phyloP scores from a whole-genome alignment of 2,797 vertebrate genomes.

The Erpetoichthys calabaricus region DNA sequence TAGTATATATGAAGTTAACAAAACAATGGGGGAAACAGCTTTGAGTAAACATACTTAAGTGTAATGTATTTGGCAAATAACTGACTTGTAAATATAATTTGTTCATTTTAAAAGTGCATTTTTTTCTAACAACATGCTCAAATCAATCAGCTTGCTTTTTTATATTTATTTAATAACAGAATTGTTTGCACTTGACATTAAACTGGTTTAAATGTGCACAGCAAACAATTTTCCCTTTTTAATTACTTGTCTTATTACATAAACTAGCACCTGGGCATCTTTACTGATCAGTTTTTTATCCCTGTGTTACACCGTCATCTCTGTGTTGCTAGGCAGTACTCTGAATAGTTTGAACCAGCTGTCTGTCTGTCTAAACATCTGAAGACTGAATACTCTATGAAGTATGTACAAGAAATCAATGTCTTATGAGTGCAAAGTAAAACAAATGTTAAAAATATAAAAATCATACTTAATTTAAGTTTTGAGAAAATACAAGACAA shows the following conservation, averaged over 20 bases:
- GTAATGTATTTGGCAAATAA: no score
- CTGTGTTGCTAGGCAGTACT: constrained; percentile 37
- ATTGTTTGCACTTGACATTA: constrained; percentile 39
- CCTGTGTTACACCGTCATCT: constrained; percentile 46
- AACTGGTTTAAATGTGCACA: constrained; percentile 23
- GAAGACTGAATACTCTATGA: constrained; percentile 29
- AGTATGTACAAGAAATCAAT: constrained; percentile 26
- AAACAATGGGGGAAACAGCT: no score
- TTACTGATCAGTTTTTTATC: constrained; percentile 50
- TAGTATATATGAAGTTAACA: no score
- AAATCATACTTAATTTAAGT: constrained; percentile 24
- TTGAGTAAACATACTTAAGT: no score
- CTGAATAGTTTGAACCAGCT: constrained; percentile 22
- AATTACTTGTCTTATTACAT: constrained; percentile 46
- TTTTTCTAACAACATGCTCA: no score
- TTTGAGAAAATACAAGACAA: constrained; percentile 47
- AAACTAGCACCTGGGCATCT: constrained; percentile 53
- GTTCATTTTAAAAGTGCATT: no score
- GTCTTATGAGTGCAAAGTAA: constrained; percentile 76
- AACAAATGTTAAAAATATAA: constrained; percentile 67
- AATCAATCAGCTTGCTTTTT: no score
- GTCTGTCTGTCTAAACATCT: constrained; percentile 29
- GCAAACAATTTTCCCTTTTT: constrained; percentile 37
- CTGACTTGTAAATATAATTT: no score
- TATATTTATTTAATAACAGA: constrained; percentile 45